phyloP scores from a whole-genome alignment of 2,797 vertebrate genomes.

The Ptychadena robeensis region DNA sequence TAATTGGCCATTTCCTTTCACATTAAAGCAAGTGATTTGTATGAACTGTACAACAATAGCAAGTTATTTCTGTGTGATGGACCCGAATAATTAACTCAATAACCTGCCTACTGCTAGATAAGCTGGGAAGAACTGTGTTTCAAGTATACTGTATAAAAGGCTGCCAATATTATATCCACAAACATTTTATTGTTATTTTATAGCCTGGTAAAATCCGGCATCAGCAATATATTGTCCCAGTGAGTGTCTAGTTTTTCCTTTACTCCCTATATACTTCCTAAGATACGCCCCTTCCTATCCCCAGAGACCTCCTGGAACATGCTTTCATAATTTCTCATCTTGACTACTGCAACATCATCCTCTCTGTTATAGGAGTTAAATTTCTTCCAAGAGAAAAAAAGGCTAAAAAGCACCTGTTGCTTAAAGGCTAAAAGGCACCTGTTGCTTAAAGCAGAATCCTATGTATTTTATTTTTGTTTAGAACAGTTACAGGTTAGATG shows the following conservation, averaged over 20 bases:
- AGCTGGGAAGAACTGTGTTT: background rate
- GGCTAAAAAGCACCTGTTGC: no score
- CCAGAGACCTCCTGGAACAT: no score
- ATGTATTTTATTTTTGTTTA: no score
- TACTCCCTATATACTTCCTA: background rate
- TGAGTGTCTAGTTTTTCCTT: background rate
- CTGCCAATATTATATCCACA: background rate
- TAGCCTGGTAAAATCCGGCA: no score
- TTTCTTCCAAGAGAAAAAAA: no score
- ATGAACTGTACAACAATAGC: background rate
- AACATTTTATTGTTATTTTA: background rate
- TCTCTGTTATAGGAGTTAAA: no score
- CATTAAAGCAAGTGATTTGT: conserved; percentile 9
- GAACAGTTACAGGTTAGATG: no score
- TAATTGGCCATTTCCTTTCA: conserved; percentile 4
- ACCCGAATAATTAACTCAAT: background rate
- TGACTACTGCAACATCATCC: no score
- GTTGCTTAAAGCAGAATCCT: no score
- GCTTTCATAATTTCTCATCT: no score
- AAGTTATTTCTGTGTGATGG: background rate
- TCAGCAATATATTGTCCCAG: background rate
- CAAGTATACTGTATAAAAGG: background rate
- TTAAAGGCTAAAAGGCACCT: no score
- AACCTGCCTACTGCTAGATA: background rate
- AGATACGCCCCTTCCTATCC: no score